Base-by-base conservation (phyloP, 2,888 invertebrate genomes). In the Odontocolon sp. region DNA sequence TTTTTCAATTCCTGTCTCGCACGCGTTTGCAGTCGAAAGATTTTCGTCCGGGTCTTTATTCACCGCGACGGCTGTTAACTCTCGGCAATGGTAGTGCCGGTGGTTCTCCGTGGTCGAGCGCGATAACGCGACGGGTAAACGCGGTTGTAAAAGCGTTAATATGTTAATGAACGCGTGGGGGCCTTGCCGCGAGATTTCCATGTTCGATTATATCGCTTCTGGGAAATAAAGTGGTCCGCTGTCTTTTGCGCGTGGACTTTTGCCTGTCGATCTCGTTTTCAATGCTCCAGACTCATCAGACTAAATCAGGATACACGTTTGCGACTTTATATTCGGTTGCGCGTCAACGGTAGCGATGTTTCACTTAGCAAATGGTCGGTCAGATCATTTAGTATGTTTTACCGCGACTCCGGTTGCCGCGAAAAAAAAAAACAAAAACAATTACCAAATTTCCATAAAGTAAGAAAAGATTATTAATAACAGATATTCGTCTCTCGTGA, bases 141-240 rank as follows among this genome's bases (percentile, higher is more conserved):
- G 52, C 68, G 75, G 63, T 81, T 68, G 79, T 82, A 80, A 83
- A 81, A 77, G 79, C 79, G 78, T 83, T 81, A 84, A 83, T 84
- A 83, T 84, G 82, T 81, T 84, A 85, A 86, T 84, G 85, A 83
- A 77, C 71, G 82, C 81, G 81, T 85, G 78, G 83, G 82, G 75
- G 81, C 69, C 70, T 82, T 70, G 73, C 79, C 78, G 77, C 21
- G 74, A 83, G 82, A 79, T 84, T 82, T 84, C 83, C 81, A 81
- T 82, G 77, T 72, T 76, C 72, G 82, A 82, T 83, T 80, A 77
- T 80, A 81, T 83, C 73, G 79, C 77, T 81, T 83, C 82, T 80
- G 75, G 81, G 80, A 81, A 85, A 84, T 71, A 63, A 68, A 59
- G 45, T 57, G 61, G 66, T 45, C 70, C 70, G 16, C 40, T 21